A percentile compares a stretch with the other conserved stretches of the same genome.
phyloP scores from a whole-genome alignment of 2,888 invertebrate genomes.

The Hedychridium roseum region DNA sequence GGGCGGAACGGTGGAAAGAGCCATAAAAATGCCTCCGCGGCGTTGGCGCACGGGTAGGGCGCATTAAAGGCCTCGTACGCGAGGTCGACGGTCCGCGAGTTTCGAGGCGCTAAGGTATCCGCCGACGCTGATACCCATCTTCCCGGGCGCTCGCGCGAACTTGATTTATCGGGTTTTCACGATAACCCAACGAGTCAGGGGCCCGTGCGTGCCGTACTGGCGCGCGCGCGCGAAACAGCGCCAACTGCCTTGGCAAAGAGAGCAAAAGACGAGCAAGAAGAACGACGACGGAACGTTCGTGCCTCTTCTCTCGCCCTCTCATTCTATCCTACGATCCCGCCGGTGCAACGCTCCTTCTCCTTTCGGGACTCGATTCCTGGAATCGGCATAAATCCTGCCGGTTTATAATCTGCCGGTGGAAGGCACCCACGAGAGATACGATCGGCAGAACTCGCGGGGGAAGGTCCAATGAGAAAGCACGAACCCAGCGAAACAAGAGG shows the following conservation, averaged over 20 bases:
- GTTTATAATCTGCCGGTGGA: constrained; percentile 57
- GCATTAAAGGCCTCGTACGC: no score
- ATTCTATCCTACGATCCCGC: constrained; percentile 2
- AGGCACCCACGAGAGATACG: constrained; percentile 50
- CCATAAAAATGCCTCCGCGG: no score
- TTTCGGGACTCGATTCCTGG: constrained; percentile 49
- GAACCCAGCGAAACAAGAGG: not conserved
- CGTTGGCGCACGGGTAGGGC: no score
- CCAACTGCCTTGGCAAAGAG: no score
- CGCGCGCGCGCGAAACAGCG: constrained; percentile 17
- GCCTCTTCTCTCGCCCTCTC: constrained; percentile 6
- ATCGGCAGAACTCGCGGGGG: constrained; percentile 40
- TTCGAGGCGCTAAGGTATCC: constrained; percentile 17
- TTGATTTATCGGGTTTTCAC: constrained; percentile 50
- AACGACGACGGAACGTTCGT: constrained; percentile 13
- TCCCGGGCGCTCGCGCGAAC: constrained; percentile 46
- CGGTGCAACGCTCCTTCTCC: constrained; percentile 13
- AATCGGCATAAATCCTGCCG: constrained; percentile 57
- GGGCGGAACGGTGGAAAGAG: no score
- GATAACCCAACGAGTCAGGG: constrained; percentile 38
- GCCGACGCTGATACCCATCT: constrained; percentile 46
- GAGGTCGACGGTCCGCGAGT: not conserved
- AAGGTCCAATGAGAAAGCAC: constrained; percentile 19
- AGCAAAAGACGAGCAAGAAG: constrained; percentile 23
- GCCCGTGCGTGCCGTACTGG: constrained; percentile 19